Percentiles rank a stretch among this genome's conserved stretches.
These are phyloP conservation scores for Conistra vaccinii DNA, from an alignment of 2,888 invertebrate species.

Conservation along the genomic window DNA sequence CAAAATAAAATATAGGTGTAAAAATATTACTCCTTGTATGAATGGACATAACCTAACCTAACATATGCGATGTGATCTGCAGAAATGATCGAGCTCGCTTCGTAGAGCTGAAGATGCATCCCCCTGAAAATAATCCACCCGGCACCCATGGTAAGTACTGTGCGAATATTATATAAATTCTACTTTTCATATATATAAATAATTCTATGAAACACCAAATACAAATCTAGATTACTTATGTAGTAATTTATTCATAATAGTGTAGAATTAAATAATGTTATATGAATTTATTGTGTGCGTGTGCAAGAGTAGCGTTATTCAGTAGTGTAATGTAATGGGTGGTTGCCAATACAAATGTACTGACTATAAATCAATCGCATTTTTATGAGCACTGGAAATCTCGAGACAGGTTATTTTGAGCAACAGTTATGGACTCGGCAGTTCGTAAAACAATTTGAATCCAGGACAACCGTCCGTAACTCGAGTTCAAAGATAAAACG, in stretches of 20 bases:
- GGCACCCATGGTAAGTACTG: not conserved
- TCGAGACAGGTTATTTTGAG: slow-evolving; percentile 80
- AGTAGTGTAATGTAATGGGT: slow-evolving; percentile 76
- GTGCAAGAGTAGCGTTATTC: slow-evolving; percentile 68
- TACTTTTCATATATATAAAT: slow-evolving; percentile 27
- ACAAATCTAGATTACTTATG: slow-evolving; percentile 49
- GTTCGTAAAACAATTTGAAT: slow-evolving; percentile 80
- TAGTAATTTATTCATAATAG: slow-evolving; percentile 58
- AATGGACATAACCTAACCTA: no score
- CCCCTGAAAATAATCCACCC: no score
- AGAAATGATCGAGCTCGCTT: no score
- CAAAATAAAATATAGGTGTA: no score
- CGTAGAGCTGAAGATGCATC: no score
- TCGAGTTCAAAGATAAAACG: slow-evolving; percentile 33
- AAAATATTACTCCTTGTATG: no score
- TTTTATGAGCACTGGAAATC: slow-evolving; percentile 83
- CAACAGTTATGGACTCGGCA: slow-evolving; percentile 80
- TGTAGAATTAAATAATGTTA: slow-evolving; percentile 64
- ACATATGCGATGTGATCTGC: no score
- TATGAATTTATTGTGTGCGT: slow-evolving; percentile 65
- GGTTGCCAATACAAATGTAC: slow-evolving; percentile 81
- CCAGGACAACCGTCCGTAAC: slow-evolving; percentile 68
- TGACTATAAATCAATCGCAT: slow-evolving; percentile 82
- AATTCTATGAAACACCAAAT: slow-evolving; percentile 35
- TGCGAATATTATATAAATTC: slow-evolving; percentile 21